Evolutionary conservation across 2,797 vertebrate genomes (phyloP).

Genomic region (Hydrophis major): DNA sequence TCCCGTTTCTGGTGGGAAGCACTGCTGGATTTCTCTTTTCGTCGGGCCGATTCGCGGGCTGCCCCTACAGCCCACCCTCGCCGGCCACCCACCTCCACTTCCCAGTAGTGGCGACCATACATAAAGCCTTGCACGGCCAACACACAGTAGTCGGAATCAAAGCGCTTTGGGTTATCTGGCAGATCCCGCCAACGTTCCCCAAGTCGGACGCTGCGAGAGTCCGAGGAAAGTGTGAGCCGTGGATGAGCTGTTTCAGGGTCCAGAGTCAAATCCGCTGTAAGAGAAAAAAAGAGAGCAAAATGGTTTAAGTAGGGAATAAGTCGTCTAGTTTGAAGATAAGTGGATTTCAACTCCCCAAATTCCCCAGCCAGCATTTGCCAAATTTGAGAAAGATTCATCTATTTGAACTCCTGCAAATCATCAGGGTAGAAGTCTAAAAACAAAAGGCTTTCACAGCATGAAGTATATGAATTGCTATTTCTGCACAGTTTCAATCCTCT

Average conservation of each 20-base stretch:
- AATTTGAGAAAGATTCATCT: neutral
- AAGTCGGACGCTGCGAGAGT: slow-evolving; percentile 64
- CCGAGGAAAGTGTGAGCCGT: slow-evolving; percentile 66
- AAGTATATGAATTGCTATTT: neutral
- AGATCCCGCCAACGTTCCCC: slow-evolving; percentile 63
- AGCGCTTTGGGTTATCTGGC: slow-evolving; percentile 62
- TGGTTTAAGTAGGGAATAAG: neutral
- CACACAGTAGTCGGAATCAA: slow-evolving; percentile 66
- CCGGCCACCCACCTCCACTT: slow-evolving; percentile 69
- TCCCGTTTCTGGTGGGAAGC: slow-evolving; percentile 61
- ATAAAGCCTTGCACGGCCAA: slow-evolving; percentile 66
- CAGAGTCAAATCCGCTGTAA: slow-evolving; percentile 65
- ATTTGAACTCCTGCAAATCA: neutral
- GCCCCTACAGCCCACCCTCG: slow-evolving; percentile 71
- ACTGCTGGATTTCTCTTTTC: slow-evolving; percentile 59
- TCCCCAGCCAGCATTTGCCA: neutral
- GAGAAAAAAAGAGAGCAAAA: neutral
- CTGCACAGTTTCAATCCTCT: neutral
- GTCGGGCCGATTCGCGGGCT: slow-evolving; percentile 56
- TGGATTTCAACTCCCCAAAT: neutral
- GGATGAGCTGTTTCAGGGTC: slow-evolving; percentile 72
- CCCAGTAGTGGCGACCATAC: slow-evolving; percentile 71
- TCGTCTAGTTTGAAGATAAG: neutral
- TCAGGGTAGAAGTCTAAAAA: neutral
- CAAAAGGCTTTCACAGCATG: neutral